A percentile compares a stretch with the other conserved stretches of the same genome.
Evolutionary conservation across 1,140 invertebrate species (phyloP).

Genomic region (Theocolax elegans): DNA sequence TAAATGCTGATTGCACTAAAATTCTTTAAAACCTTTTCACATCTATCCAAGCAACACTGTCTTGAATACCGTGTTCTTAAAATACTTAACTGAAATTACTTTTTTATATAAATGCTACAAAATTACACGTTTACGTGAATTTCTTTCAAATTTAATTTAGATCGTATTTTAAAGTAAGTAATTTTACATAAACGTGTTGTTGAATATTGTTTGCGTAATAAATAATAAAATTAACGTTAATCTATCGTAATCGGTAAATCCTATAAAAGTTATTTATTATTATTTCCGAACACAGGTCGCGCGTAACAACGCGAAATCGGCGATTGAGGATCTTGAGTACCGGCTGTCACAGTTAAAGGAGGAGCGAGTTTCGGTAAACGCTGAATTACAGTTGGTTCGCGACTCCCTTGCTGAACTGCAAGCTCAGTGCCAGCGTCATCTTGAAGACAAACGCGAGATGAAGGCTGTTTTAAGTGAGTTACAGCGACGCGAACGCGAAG

Average conservation of each 20-base stretch:
- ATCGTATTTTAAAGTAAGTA: too few relatives aligned
- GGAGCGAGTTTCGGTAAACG: conserved; percentile 76
- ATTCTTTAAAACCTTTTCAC: conserved; percentile 1
- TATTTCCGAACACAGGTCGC: conserved; percentile 73
- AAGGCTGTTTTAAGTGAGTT: conserved; percentile 75
- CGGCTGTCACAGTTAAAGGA: conserved; percentile 77
- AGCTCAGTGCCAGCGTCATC: conserved; percentile 76
- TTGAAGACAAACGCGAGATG: conserved; percentile 81
- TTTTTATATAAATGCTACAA: too few relatives aligned
- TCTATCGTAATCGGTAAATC: too few relatives aligned
- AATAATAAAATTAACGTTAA: too few relatives aligned
- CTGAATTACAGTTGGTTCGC: conserved; percentile 78
- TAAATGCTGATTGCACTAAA: conserved; percentile 27
- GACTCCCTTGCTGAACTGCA: conserved; percentile 82
- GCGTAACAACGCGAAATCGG: conserved; percentile 84
- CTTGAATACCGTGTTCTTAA: too few relatives aligned
- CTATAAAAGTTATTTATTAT: too few relatives aligned
- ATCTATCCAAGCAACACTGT: not conserved
- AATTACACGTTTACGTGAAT: too few relatives aligned
- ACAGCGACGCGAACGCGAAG: conserved; percentile 75
- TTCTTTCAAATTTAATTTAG: not conserved
- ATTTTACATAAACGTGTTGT: too few relatives aligned
- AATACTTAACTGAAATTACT: too few relatives aligned
- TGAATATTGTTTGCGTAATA: too few relatives aligned
- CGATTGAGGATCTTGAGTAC: conserved; percentile 83